Evolutionary conservation across 2,888 invertebrate species (phyloP).

Genomic region (Philereme transversata): DNA sequence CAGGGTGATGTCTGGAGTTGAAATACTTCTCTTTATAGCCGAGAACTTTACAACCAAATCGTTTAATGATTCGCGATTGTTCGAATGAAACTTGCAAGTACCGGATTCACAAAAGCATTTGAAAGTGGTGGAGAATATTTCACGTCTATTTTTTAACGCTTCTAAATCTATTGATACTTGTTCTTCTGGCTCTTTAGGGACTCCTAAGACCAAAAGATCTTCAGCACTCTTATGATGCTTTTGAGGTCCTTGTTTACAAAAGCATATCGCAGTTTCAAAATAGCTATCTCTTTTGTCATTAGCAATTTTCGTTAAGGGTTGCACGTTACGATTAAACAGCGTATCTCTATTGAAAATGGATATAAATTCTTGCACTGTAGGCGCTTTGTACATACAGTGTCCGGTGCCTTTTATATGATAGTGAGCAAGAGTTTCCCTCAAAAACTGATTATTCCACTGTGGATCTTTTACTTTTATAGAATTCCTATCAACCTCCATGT

Average conservation of each 20-base stretch:
- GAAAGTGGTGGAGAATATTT: constrained; percentile 67
- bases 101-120: constrained; percentile 75
- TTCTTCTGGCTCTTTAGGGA: constrained; percentile 52
- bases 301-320: constrained; percentile 62
- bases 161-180: constrained; percentile 64
- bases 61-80: constrained; percentile 56
- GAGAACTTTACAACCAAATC: constrained; percentile 74
- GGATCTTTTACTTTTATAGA: constrained; percentile 62
- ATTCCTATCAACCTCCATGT: constrained; percentile 73
- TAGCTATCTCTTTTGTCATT: constrained; percentile 67
- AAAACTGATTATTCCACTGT: constrained; percentile 63
- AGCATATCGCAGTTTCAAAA: constrained; percentile 79
- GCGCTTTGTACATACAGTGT: constrained; percentile 76
- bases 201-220: constrained; percentile 63
- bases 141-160: constrained; percentile 55
- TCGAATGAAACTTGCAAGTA: constrained; percentile 66
- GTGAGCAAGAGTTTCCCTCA: constrained; percentile 70
- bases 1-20: constrained; percentile 75
- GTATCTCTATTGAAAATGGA: constrained; percentile 77
- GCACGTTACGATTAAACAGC: constrained; percentile 57
- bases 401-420: constrained; percentile 80
- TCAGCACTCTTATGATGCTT: constrained; percentile 76
- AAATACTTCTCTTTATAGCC: constrained; percentile 74
- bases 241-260: constrained; percentile 69
- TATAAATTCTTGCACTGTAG: constrained; percentile 74